Base-by-base conservation (phyloP, 1,140 invertebrate genomes). In the Trachymyrmex cornetzi region DNA sequence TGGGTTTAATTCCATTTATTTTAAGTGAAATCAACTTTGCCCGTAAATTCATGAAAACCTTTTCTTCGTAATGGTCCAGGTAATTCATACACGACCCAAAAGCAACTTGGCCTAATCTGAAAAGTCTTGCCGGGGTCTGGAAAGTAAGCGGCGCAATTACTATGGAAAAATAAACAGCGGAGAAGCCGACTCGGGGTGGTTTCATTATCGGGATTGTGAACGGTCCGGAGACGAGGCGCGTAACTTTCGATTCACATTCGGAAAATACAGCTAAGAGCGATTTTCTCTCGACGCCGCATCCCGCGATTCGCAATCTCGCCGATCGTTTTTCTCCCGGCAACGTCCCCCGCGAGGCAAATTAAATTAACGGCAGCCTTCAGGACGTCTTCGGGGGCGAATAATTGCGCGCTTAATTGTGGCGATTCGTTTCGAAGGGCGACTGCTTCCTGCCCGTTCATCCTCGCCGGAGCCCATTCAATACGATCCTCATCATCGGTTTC, bases 321-420 rank as follows among this genome's bases (percentile, higher is more conserved):
- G 86, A 71, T 57, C 87, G 86, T 90, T 91, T 88, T 90, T 86
- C 87, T 88, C 57, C 77, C 22, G 61, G 77, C 87, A 81, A 90
- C 84, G 82, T 87, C 74, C 72, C 87, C 89, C 90, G 84, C 38
- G 82, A 86, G 89, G 90, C 84, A 90, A 91, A 91, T 91, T 87
- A 90, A 91, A 91, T 91, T 90, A 91, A 90, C 72, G 87, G 44
- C 7, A 9, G 57, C 19, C 50, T 57, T 74, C 81, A 48, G 55
- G 19, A 48, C 69, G 89, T 90, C 89, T 90, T 90, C 81, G 87
- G 11, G 34, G 27, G 69, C 79, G 87, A 90, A 91, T 91, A 91
- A 91, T 91, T 88, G 90, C 87, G 84, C 71, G 79, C 89, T 91
- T 91, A 91, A 91, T 91, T 91, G 90, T 88, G 84, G 75, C 85